Evolutionary conservation across 1,140 invertebrate species (phyloP).

Genomic region (Proctacanthus coquilletti): DNA sequence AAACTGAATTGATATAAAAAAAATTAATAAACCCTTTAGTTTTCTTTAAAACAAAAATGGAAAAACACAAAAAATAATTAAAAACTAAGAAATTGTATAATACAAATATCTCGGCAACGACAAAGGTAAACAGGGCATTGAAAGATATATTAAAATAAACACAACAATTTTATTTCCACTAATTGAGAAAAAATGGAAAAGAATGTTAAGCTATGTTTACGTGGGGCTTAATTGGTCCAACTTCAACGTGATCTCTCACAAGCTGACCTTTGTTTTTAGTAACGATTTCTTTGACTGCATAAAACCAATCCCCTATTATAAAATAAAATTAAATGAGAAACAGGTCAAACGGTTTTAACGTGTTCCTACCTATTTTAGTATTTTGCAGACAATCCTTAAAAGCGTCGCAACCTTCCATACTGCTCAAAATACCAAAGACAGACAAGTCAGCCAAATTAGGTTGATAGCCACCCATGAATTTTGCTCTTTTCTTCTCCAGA

Average conservation of each 20-base stretch:
- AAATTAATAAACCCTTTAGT: too few species aligned
- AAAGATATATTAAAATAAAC: too few species aligned
- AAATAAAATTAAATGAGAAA: not conserved
- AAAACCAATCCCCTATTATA: constrained; percentile 33
- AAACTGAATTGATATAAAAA: too few species aligned
- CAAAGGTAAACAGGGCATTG: too few species aligned
- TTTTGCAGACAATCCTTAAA: constrained; percentile 69
- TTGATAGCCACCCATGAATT: constrained; percentile 69
- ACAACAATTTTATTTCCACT: too few species aligned
- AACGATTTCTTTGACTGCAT: constrained; percentile 34
- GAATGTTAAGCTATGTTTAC: too few species aligned
- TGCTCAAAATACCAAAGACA: constrained; percentile 83
- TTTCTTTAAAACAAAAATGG: too few species aligned
- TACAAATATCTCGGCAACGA: too few species aligned
- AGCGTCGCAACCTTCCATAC: constrained; percentile 88
- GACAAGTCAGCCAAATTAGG: constrained; percentile 89
- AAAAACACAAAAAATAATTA: too few species aligned
- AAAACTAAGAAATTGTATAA: too few species aligned
- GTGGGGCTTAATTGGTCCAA: constrained; percentile 5
- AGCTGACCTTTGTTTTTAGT: constrained; percentile 32
- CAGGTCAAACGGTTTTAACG: not conserved
- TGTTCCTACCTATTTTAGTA: constrained; percentile 47
- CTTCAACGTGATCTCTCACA: constrained; percentile 17
- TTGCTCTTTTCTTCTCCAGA: constrained; percentile 49
- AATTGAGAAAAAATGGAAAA: too few species aligned